Conservation (phyloP, 2,888 invertebrate genomes). For the Siphonodentalium dalli region DNA sequence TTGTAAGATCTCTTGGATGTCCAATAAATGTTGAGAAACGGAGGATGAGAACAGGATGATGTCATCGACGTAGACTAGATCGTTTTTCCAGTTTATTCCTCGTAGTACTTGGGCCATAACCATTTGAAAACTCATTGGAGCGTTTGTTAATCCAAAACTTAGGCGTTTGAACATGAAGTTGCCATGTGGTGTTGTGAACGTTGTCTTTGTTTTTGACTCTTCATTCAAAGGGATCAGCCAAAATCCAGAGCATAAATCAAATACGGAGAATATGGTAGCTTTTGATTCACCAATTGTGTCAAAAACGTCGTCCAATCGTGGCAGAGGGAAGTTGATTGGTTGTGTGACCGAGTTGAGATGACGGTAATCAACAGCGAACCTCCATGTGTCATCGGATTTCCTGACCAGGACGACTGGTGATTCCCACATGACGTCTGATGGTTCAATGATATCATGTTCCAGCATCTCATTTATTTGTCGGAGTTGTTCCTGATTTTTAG, state of each 20-base stretch:
- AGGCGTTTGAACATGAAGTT: slow-evolving; percentile 26
- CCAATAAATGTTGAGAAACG: slow-evolving; percentile 26
- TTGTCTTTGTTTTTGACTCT: slow-evolving; percentile 20
- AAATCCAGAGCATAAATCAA: slow-evolving; percentile 18
- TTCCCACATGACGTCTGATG: slow-evolving; percentile 23
- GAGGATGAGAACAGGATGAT: slow-evolving; percentile 25
- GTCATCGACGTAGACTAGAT: slow-evolving; percentile 35
- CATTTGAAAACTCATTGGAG: slow-evolving; percentile 26
- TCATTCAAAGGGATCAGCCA: slow-evolving; percentile 25
- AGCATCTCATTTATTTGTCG: slow-evolving; percentile 18
- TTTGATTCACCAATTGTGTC: slow-evolving; percentile 15
- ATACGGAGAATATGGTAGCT: slow-evolving; percentile 6
- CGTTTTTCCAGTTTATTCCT: slow-evolving; percentile 30
- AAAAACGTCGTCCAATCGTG: slow-evolving; percentile 17
- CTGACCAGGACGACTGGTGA: slow-evolving; percentile 12
- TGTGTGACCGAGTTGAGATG: slow-evolving; percentile 17
- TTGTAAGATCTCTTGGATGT: slow-evolving; percentile 24
- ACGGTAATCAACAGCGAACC: slow-evolving; percentile 25
- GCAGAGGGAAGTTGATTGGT: slow-evolving; percentile 12
- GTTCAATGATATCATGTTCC: slow-evolving; percentile 16
- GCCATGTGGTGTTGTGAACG: slow-evolving; percentile 27
- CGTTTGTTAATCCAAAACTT: slow-evolving; percentile 33
- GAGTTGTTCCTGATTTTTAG: background rate
- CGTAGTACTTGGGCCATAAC: slow-evolving; percentile 25
- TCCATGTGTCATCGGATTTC: too few relatives aligned